phyloP scores from a whole-genome alignment of 2,888 invertebrate species.

The Thyatira batis region DNA sequence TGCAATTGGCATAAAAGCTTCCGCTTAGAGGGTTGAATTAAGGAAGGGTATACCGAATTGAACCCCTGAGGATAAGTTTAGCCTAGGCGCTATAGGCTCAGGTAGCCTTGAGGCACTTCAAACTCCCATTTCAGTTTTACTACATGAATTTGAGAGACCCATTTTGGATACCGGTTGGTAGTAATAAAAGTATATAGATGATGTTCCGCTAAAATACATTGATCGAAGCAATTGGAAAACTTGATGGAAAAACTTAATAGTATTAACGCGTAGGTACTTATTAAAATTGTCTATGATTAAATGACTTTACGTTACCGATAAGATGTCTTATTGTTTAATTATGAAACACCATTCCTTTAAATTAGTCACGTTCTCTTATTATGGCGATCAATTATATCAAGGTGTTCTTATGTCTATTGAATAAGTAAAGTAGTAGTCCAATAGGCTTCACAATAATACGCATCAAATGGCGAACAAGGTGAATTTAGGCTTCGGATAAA shows the following conservation, averaged over 20 bases:
- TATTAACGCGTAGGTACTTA: neutral
- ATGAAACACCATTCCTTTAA: slow-evolving; percentile 16
- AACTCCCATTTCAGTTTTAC: neutral
- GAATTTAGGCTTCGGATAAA: slow-evolving; percentile 24
- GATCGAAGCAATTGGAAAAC: neutral
- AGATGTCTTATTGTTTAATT: slow-evolving; percentile 4
- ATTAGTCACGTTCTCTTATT: slow-evolving; percentile 11
- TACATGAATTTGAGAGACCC: neutral
- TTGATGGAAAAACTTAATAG: neutral
- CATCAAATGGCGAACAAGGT: neutral
- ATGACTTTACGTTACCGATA: neutral
- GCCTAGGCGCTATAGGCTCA: neutral
- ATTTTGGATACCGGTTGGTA: neutral
- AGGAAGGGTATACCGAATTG: too few species aligned
- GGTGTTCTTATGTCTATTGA: neutral
- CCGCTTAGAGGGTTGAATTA: too few species aligned
- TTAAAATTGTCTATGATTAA: neutral
- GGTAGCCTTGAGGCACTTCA: neutral
- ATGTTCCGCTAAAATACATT: neutral
- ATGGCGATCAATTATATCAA: slow-evolving; percentile 19
- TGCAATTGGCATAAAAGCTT: too few species aligned
- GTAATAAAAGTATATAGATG: neutral
- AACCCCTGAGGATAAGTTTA: too few species aligned
- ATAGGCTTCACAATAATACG: neutral
- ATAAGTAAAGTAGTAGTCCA: neutral